A percentile compares a stretch with the other conserved stretches of the same genome.
phyloP scores from a whole-genome alignment of 2,888 invertebrate species.

The Caenorhabditis sp. region DNA sequence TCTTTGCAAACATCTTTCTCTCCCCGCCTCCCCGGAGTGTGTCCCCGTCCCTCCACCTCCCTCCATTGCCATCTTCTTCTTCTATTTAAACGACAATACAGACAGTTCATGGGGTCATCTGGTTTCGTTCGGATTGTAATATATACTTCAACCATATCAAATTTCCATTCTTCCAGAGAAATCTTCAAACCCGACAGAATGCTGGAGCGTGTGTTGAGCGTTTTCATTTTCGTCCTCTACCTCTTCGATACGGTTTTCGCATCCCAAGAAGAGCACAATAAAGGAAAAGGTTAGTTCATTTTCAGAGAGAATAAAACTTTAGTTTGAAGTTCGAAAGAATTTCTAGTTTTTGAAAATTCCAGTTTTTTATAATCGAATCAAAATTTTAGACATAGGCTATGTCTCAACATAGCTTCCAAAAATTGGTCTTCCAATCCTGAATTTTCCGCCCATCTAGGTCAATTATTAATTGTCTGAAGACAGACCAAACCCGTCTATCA shows the following conservation, averaged over 20 bases:
- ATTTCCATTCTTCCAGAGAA: slow-evolving; percentile 17
- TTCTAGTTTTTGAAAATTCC: background rate
- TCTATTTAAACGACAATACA: slow-evolving; percentile 50
- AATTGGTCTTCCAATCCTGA: background rate
- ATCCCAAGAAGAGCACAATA: slow-evolving; percentile 69
- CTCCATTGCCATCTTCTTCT: slow-evolving; percentile 10
- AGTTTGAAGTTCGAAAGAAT: background rate
- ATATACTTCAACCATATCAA: background rate
- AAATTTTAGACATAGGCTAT: background rate
- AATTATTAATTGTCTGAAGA: slow-evolving; percentile 28
- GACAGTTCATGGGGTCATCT: slow-evolving; percentile 16
- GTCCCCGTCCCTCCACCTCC: slow-evolving; percentile 28
- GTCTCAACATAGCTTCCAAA: too few species aligned
- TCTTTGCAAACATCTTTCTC: slow-evolving; percentile 52
- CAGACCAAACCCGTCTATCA: slow-evolving; percentile 26
- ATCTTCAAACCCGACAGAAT: slow-evolving; percentile 57
- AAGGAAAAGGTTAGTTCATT: slow-evolving; percentile 68
- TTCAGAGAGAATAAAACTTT: background rate
- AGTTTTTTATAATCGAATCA: background rate
- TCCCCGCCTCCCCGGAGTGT: slow-evolving; percentile 4
- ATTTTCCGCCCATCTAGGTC: slow-evolving; percentile 15
- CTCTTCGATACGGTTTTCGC: slow-evolving; percentile 73
- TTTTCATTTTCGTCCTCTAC: slow-evolving; percentile 71
- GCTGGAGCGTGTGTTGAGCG: slow-evolving; percentile 71
- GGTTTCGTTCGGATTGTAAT: background rate